These are phyloP conservation scores for Myotis davidii DNA, from an alignment of 2,113 vertebrate species.

Conservation along the genomic window DNA sequence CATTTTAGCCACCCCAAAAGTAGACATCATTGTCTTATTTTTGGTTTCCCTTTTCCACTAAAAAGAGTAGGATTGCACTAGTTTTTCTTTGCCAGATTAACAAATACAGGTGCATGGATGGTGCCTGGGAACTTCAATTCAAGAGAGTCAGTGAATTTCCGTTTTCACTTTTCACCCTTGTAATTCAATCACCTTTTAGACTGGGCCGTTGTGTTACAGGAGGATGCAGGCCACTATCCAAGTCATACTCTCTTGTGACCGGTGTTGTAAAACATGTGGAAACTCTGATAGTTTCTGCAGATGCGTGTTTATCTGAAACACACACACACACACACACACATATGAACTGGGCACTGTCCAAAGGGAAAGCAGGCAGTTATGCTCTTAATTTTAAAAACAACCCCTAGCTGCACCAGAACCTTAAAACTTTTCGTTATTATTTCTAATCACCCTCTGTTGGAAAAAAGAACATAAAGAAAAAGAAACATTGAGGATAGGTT, in stretches of 20 bases:
- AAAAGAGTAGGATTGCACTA: neutral
- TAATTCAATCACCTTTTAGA: neutral
- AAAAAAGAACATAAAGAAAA: neutral
- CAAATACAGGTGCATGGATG: neutral
- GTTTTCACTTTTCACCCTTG: conserved; percentile 4
- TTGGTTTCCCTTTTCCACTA: neutral
- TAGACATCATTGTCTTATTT: neutral
- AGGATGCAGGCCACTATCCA: conserved; percentile 62
- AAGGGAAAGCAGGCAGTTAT: conserved; percentile 57
- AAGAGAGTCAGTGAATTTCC: neutral
- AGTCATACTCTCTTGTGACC: conserved; percentile 55
- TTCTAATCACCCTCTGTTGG: neutral
- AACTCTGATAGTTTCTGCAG: conserved; percentile 75
- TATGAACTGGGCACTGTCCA: conserved; percentile 62
- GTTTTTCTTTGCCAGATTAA: neutral
- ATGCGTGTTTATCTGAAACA: conserved; percentile 73
- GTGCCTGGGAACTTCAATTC: neutral
- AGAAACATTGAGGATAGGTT: neutral
- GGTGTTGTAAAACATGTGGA: conserved; percentile 73
- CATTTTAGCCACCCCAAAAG: neutral
- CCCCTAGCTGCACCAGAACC: conserved; percentile 26
- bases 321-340: no score
- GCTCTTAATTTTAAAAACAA: conserved; percentile 61
- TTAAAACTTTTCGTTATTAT: conserved; percentile 27
- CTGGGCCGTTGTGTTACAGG: conserved; percentile 11